phyloP scores from a whole-genome alignment of 2,888 invertebrate genomes.

The Lordiphosa andalusiaca region DNA sequence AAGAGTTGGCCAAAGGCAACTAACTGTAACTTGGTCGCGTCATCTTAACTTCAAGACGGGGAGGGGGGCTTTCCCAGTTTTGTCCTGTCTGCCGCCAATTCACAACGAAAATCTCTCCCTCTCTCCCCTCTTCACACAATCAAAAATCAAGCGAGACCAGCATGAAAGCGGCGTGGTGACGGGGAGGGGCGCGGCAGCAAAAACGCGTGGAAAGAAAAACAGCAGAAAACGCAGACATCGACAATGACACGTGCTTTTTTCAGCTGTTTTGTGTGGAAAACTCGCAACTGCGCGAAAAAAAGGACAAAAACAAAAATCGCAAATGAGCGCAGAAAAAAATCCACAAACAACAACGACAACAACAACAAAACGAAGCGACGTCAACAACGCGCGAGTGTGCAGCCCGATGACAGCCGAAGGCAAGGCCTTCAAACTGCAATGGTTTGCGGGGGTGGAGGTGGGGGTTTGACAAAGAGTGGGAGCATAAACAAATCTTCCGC shows the following conservation, averaged over 20 bases:
- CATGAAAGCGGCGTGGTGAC: slow-evolving; percentile 54
- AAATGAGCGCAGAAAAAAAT: slow-evolving; percentile 41
- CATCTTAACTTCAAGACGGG: no score
- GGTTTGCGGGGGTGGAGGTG: background rate
- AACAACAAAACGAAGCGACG: slow-evolving; percentile 7
- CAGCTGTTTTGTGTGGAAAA: slow-evolving; percentile 77
- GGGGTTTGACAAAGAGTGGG: no score
- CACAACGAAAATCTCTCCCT: no score
- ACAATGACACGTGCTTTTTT: slow-evolving; percentile 79
- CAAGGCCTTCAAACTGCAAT: slow-evolving; percentile 28
- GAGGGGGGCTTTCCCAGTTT: no score
- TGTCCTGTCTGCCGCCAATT: no score
- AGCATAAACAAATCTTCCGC: no score
- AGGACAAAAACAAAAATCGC: slow-evolving; percentile 61
- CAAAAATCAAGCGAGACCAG: slow-evolving; percentile 53
- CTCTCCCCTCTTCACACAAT: slow-evolving; percentile 31
- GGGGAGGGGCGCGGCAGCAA: slow-evolving; percentile 9
- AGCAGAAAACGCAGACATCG: slow-evolving; percentile 62
- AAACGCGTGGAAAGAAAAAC: slow-evolving; percentile 40
- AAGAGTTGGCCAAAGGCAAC: no score
- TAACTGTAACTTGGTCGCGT: no score
- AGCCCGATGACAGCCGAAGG: slow-evolving; percentile 31
- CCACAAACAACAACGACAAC: slow-evolving; percentile 4
- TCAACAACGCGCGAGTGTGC: slow-evolving; percentile 20
- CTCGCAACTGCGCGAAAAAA: slow-evolving; percentile 67